These are phyloP conservation scores for Macrotrachela quadricornifera DNA, from an alignment of 1,140 invertebrate species.

Conservation along the genomic window DNA sequence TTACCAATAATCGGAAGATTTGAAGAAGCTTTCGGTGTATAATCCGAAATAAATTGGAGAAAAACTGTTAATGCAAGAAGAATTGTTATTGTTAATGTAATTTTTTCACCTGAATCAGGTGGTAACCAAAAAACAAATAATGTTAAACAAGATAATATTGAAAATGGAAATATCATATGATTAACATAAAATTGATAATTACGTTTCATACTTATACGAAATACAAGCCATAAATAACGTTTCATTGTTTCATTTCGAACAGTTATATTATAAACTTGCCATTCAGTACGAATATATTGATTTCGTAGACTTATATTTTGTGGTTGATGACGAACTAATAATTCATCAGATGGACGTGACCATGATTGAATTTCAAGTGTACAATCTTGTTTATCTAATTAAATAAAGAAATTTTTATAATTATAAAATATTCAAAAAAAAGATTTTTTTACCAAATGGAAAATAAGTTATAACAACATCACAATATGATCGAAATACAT, in stretches of 20 bases:
- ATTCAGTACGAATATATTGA: slow-evolving; percentile 7
- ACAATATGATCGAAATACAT: slow-evolving; percentile 5
- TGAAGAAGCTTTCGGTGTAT: slow-evolving; percentile 6
- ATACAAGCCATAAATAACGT: slow-evolving; percentile 5
- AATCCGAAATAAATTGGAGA: slow-evolving; percentile 6
- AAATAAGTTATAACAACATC: slow-evolving; percentile 6
- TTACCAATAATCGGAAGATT: slow-evolving; percentile 2
- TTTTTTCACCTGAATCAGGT: slow-evolving; percentile 9
- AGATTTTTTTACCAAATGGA: slow-evolving; percentile 5
- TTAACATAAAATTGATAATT: slow-evolving; percentile 8
- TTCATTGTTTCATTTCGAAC: not conserved
- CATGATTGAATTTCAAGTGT: slow-evolving; percentile 6
- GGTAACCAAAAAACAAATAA: slow-evolving; percentile 8
- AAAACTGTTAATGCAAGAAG: slow-evolving; percentile 8
- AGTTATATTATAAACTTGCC: slow-evolving; percentile 3
- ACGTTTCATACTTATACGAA: not conserved
- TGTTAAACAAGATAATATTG: slow-evolving; percentile 6
- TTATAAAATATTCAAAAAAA: not conserved
- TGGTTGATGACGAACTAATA: not conserved
- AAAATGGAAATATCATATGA: slow-evolving; percentile 9
- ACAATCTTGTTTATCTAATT: slow-evolving; percentile 1
- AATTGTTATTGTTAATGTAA: slow-evolving; percentile 8
- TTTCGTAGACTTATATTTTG: not conserved
- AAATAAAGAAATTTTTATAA: not conserved
- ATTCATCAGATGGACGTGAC: slow-evolving; percentile 3